Evolutionary conservation across 1,140 invertebrate species (phyloP).

Genomic region (Whitmania pigra): DNA sequence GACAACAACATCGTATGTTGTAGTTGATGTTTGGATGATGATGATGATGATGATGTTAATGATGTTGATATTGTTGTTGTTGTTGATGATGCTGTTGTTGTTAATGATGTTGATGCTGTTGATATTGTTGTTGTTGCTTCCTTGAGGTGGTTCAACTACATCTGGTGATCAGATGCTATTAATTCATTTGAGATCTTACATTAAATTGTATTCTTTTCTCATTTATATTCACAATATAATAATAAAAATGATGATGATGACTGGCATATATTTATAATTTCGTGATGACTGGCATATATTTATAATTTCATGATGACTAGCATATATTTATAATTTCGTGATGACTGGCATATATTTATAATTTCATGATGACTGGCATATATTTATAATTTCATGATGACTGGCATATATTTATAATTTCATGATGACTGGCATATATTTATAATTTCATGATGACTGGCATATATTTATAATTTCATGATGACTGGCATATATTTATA

Average conservation of each 20-base stretch:
- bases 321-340: background rate
- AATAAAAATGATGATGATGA: background rate
- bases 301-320: background rate
- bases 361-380: background rate
- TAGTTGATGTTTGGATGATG: background rate
- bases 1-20: slow-evolving; percentile 70
- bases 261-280: background rate
- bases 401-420: background rate
- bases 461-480: background rate
- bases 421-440: background rate
- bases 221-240: too few relatives aligned
- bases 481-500: background rate
- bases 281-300: background rate
- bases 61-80: too few relatives aligned
- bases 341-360: background rate
- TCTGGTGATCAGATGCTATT: too few relatives aligned
- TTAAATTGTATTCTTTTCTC: too few relatives aligned
- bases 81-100: too few relatives aligned
- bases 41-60: background rate
- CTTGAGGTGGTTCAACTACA: too few relatives aligned
- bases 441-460: background rate
- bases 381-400: background rate
- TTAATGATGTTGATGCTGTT: too few relatives aligned
- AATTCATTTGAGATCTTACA: background rate
- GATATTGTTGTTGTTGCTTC: too few relatives aligned